A percentile compares a stretch with the other conserved stretches of the same genome.
Conservation (phyloP, 2,888 invertebrate genomes). For the Ceriagrion tenellum region DNA sequence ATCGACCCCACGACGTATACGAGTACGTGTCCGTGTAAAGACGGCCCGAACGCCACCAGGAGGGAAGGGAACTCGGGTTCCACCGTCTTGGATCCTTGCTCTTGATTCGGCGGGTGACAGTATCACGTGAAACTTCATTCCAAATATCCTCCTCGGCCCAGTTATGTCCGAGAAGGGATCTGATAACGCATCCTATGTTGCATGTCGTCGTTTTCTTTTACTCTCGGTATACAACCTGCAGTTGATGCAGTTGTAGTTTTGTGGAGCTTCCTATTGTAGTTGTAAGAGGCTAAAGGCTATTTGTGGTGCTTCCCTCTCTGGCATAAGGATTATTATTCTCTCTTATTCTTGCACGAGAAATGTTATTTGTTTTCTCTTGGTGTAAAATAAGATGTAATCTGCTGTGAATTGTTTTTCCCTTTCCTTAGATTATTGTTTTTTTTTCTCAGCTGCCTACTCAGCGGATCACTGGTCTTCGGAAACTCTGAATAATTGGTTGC, state of each 20-base stretch:
- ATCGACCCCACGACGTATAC: not conserved
- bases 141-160: not conserved
- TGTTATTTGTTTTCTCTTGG: not conserved
- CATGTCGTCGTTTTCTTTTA: not conserved
- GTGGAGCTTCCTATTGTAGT: slow-evolving; percentile 33
- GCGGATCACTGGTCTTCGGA: not conserved
- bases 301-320: not conserved
- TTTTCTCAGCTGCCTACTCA: not conserved
- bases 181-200: not conserved
- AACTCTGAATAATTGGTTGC: not conserved
- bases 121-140: not conserved
- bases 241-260: not conserved
- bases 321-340: not conserved
- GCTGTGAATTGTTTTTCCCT: not conserved
- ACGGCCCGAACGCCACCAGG: not conserved
- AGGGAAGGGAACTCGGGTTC: not conserved
- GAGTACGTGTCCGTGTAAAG: not conserved
- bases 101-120: too few relatives aligned
- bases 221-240: not conserved
- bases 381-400: not conserved
- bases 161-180: not conserved
- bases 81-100: too few relatives aligned
- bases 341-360: not conserved
- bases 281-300: not conserved
- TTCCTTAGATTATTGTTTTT: not conserved